Evolutionary conservation across 2,888 invertebrate genomes (phyloP), one percentile per base, ranked within the genome.

Genomic region (Lymantria monacha): DNA sequence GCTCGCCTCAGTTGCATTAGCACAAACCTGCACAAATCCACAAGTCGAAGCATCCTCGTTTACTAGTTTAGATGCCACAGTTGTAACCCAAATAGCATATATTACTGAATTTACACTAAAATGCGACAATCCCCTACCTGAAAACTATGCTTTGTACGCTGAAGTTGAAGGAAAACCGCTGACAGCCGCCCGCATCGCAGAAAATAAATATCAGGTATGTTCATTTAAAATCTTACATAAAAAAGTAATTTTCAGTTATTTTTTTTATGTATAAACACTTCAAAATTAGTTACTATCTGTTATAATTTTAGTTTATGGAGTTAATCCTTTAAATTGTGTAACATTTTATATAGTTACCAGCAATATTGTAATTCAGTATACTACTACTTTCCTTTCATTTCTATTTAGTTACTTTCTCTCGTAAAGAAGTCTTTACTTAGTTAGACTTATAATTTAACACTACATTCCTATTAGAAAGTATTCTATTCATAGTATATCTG

Each of bases 51-150:
- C 96, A n/a, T 93, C 94, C 48, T 94, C 95, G 0, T 98, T 98
- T 85, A 97, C 98, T 44, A 98, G 98, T 13, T 94, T 95, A 81
- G 99, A 99, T 91, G 97, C 97, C 0, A 97, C 98, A 44, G 94
- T 98, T 57, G 95, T 99, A 10, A 95, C 96, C 61, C 96, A 94
- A 79, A 96, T 98, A 64, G 98, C 97, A 0, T 97, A 97, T 84
- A 95, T 99, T 69, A 95, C 96, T 11, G 97, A 98, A 85, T 98
- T 99, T 87, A 93, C 94, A 9, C 88, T 99, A 42, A 94, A 95
- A 76, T 99, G 99, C 77, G 93, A 92, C 63, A 94, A 95, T 63
- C 87, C 91, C 3, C 66, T 92, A 66, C 89, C 92, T 52, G 93
- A 93, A 58, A 94, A 93, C 76, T 93, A 96, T 59, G 95, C 95